These are phyloP conservation scores for Axinella damicornis DNA, from an alignment of 37 sponge, comb jelly and placozoan genomes.

Conservation along the genomic window DNA sequence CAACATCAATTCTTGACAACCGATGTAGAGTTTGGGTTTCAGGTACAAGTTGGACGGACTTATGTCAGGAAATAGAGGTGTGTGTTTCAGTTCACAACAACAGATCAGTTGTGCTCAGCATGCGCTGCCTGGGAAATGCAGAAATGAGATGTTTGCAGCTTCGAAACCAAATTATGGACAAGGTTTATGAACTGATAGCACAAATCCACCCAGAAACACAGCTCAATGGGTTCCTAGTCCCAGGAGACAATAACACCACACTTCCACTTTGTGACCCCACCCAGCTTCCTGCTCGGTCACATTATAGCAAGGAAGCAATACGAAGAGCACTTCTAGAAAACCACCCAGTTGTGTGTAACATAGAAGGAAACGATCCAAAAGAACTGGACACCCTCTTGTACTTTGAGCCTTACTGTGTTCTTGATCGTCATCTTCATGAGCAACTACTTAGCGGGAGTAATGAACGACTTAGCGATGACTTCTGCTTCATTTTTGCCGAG, in stretches of 20 bases:
- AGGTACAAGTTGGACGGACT: background rate
- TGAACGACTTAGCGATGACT: slow-evolving; percentile 1
- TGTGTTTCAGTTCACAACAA: slow-evolving; percentile 13
- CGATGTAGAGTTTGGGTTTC: background rate
- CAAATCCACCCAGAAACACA: slow-evolving; percentile 4
- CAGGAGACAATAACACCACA: background rate
- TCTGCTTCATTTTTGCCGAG: background rate
- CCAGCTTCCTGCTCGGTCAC: background rate
- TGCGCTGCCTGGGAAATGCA: background rate
- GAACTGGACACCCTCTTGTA: background rate
- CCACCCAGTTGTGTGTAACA: background rate
- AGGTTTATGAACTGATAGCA: background rate
- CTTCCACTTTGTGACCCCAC: slow-evolving; percentile 3
- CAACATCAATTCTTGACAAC: background rate
- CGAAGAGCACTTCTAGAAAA: background rate
- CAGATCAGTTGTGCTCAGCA: slow-evolving; percentile 22
- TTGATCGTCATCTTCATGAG: background rate
- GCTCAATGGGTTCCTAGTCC: slow-evolving; percentile 8
- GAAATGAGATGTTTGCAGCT: slow-evolving; percentile 23
- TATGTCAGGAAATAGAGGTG: background rate
- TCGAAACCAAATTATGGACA: slow-evolving; percentile 17
- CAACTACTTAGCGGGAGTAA: slow-evolving; percentile 2
- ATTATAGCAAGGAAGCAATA: slow-evolving; percentile 13
- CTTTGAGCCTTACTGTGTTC: slow-evolving; percentile 20
- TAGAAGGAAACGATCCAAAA: background rate